Evolutionary conservation across 2,888 invertebrate genomes (phyloP).

Genomic region (Abrostola tripartita): DNA sequence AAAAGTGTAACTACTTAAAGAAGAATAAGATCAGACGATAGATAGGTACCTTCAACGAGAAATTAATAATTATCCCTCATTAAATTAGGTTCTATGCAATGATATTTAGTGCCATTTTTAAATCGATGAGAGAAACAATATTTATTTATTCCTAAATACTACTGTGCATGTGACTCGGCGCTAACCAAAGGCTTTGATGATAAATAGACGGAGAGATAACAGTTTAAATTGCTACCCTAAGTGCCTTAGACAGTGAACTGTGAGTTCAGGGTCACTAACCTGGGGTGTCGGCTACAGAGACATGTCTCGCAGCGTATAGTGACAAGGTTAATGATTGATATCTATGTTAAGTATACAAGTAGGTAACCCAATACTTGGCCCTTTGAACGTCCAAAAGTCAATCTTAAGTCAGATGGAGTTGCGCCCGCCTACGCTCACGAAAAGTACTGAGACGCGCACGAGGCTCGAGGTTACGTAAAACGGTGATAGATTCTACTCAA

Average conservation of each 20-base stretch:
- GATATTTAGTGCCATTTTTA: background rate
- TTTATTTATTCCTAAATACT: background rate
- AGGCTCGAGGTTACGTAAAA: constrained; percentile 51
- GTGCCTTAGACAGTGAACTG: background rate
- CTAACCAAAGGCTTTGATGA: background rate
- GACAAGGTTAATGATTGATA: constrained; percentile 2
- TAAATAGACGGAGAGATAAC: background rate
- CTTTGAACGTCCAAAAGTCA: constrained; percentile 47
- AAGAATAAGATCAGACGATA: too few relatives aligned
- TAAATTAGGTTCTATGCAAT: too few relatives aligned
- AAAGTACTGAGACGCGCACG: constrained; percentile 35
- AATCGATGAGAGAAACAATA: background rate
- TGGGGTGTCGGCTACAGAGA: background rate
- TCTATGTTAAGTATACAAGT: constrained; percentile 13
- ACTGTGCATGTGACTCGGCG: background rate
- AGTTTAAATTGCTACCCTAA: background rate
- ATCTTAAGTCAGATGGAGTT: constrained; percentile 38
- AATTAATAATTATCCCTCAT: too few relatives aligned
- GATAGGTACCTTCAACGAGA: too few relatives aligned
- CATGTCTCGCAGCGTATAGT: background rate
- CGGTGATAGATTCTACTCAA: constrained; percentile 52
- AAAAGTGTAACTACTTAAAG: too few relatives aligned
- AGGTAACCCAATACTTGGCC: constrained; percentile 24
- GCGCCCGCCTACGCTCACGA: constrained; percentile 28
- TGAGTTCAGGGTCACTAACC: background rate